Conservation (phyloP, 2,888 invertebrate genomes). For the Capitulum mitella region DNA sequence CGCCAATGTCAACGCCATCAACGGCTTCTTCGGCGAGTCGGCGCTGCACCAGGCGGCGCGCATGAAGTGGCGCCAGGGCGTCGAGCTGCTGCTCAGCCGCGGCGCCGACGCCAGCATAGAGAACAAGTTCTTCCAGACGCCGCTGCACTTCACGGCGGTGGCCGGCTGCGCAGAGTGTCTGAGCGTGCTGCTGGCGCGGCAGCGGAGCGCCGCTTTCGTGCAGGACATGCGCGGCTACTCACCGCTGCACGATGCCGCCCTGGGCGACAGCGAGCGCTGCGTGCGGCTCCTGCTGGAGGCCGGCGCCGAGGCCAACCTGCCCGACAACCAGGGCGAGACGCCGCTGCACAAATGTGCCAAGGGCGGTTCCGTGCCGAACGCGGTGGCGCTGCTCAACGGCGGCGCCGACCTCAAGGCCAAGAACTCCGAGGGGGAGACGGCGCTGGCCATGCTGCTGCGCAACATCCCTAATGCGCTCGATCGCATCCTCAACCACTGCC, state of each 20-base stretch:
- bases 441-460: conserved; percentile 52
- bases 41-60: conserved; percentile 35
- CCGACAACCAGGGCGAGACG: conserved; percentile 50
- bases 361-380: conserved; percentile 54
- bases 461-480: conserved; percentile 52
- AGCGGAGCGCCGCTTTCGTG: conserved; percentile 28
- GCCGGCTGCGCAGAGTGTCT: conserved; percentile 33
- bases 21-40: conserved; percentile 36
- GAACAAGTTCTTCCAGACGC: conserved; percentile 36
- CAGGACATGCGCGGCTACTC: conserved; percentile 35
- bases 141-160: conserved; percentile 35
- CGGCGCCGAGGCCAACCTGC: conserved; percentile 46
- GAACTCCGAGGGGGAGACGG: conserved; percentile 44
- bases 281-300: conserved; percentile 43
- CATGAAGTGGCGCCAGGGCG: conserved; percentile 32
- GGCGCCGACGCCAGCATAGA: conserved; percentile 35
- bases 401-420: conserved; percentile 49
- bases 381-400: conserved; percentile 47
- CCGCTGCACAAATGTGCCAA: conserved; percentile 51
- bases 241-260: conserved; percentile 36
- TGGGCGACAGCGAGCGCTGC: conserved; percentile 29
- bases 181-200: conserved; percentile 31
- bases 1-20: conserved; percentile 33
- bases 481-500: conserved; percentile 50
- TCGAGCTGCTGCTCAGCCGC: conserved; percentile 30